Conservation (phyloP, 2,113 vertebrate genomes). For the Lepisosteus oculatus region DNA sequence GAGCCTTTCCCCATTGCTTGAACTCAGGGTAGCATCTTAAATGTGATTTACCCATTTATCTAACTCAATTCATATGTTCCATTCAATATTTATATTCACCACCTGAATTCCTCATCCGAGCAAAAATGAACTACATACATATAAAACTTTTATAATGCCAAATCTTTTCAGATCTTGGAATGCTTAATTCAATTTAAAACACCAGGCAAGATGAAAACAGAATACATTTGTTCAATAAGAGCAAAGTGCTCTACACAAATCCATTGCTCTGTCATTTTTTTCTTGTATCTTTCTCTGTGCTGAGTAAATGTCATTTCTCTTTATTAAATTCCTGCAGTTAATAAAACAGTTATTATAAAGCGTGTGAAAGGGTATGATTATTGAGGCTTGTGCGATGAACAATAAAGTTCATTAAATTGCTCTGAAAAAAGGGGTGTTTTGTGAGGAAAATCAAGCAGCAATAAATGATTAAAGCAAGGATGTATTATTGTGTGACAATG, state of each 20-base stretch:
- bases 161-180: not conserved
- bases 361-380: conserved; percentile 4
- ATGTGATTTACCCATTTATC: no score
- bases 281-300: not conserved
- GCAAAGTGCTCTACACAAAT: conserved; percentile 3
- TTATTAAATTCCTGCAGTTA: conserved; percentile 7
- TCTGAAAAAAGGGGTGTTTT: not conserved
- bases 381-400: not conserved
- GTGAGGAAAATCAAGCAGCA: not conserved
- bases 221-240: not conserved
- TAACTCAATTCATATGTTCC: not conserved
- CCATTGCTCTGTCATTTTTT: no score
- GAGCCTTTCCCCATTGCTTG: no score
- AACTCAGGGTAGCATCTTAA: no score
- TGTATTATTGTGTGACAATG: not conserved
- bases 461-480: not conserved
- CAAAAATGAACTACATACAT: no score
- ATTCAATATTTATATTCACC: not conserved
- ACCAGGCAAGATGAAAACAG: not conserved
- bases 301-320: conserved; percentile 5
- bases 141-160: no score
- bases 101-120: not conserved
- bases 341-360: conserved; percentile 6
- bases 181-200: conserved; percentile 9
- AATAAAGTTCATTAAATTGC: conserved; percentile 5